Evolutionary conservation across 2,888 invertebrate species (phyloP).

Genomic region (Pristionchus exspectatus): DNA sequence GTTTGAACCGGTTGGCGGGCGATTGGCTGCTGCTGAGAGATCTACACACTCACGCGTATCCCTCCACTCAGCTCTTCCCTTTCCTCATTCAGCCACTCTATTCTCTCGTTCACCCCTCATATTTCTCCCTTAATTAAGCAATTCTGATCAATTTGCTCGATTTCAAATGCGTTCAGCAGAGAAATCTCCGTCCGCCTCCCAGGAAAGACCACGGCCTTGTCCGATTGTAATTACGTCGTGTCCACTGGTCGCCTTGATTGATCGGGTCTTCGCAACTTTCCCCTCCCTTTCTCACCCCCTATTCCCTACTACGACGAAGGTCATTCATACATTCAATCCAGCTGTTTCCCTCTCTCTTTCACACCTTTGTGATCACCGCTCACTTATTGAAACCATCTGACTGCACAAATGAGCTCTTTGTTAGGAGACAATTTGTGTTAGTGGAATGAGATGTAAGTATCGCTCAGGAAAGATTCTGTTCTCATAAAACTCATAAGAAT

Average conservation of each 20-base stretch:
- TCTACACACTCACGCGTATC: not conserved
- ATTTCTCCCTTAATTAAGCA: not conserved
- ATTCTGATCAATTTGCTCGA: not conserved
- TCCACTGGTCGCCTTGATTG: not conserved
- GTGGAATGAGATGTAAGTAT: no score
- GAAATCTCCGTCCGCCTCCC: not conserved
- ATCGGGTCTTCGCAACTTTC: slow-evolving; percentile 27
- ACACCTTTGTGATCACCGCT: slow-evolving; percentile 28
- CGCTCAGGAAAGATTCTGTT: no score
- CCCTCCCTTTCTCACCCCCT: slow-evolving; percentile 9
- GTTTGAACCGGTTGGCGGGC: slow-evolving; percentile 18
- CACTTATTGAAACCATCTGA: not conserved
- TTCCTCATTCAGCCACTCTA: not conserved
- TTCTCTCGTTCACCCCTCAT: not conserved
- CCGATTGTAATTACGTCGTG: not conserved
- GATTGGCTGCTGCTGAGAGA: not conserved
- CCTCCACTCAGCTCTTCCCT: slow-evolving; percentile 1
- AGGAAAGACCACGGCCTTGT: not conserved
- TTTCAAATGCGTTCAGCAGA: no score
- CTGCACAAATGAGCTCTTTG: not conserved
- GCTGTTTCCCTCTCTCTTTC: slow-evolving; percentile 20
- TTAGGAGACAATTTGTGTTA: no score
- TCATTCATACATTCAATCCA: slow-evolving; percentile 24
- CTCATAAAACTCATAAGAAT: no score
- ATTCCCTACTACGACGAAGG: not conserved